Percentiles rank a stretch among this genome's conserved stretches.
Evolutionary conservation across 2,797 vertebrate species (phyloP).

Genomic region (Leucoraja ocellata): DNA sequence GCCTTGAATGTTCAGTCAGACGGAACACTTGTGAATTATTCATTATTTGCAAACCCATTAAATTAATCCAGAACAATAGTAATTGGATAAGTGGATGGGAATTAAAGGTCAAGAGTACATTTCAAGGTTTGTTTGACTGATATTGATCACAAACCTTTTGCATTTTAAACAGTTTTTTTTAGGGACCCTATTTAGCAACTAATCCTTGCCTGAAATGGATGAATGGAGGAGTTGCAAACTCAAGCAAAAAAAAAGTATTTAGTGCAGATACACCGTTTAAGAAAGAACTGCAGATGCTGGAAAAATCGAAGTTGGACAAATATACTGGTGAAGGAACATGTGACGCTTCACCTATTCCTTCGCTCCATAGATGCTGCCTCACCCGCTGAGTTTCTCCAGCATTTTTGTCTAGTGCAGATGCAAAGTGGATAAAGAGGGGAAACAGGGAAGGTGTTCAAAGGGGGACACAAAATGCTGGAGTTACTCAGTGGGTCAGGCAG

Average conservation of each 20-base stretch:
- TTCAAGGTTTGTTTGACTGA: background rate
- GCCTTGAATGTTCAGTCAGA: background rate
- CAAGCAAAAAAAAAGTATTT: background rate
- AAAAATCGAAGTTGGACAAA: too few relatives aligned
- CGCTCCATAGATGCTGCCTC: too few relatives aligned
- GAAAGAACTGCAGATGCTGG: too few relatives aligned
- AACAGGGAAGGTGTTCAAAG: too few relatives aligned
- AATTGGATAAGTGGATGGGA: background rate
- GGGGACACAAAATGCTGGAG: too few relatives aligned
- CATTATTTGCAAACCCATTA: background rate
- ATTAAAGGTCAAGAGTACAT: background rate
- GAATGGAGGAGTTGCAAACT: background rate
- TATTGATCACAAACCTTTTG: background rate
- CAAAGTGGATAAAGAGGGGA: too few relatives aligned
- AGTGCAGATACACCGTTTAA: background rate
- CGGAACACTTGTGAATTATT: background rate
- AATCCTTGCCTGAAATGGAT: background rate
- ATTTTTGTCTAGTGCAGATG: background rate
- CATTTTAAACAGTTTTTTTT: background rate
- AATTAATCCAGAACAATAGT: background rate
- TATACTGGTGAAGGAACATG: too few relatives aligned
- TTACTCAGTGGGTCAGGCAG: too few relatives aligned
- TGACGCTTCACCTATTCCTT: too few relatives aligned
- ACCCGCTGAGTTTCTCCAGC: too few relatives aligned
- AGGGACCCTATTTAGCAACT: background rate